Percentiles rank a stretch among this genome's conserved stretches.
These are phyloP conservation scores for Aegotheles bennettii DNA, from an alignment of 2,113 vertebrate species.

Conservation along the genomic window DNA sequence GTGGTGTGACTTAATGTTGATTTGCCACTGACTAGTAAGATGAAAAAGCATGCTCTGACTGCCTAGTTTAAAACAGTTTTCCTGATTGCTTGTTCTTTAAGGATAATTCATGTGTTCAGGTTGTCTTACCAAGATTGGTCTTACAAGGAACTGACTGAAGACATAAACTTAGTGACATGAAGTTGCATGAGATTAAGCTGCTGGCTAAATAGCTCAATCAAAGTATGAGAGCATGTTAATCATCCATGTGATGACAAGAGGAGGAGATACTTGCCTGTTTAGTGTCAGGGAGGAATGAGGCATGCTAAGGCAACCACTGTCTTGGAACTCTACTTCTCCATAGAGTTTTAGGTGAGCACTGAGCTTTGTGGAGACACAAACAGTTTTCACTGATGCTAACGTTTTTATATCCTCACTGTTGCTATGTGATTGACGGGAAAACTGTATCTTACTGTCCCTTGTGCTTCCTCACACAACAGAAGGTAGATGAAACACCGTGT, in stretches of 20 bases:
- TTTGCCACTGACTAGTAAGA: neutral
- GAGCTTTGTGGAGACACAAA: neutral
- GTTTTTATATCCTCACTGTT: neutral
- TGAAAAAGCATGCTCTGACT: neutral
- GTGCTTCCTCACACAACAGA: neutral
- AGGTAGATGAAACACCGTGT: neutral
- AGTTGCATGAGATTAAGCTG: neutral
- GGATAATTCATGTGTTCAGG: neutral
- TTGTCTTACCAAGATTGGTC: neutral
- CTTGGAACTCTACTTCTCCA: neutral
- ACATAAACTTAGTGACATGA: neutral
- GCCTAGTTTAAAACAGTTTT: neutral
- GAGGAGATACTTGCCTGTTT: neutral
- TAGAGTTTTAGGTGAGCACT: neutral
- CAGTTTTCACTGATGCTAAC: neutral
- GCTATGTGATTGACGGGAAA: neutral
- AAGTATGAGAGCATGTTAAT: neutral
- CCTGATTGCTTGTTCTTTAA: neutral
- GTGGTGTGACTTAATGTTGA: neutral
- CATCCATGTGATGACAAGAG: neutral
- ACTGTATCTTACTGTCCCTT: neutral
- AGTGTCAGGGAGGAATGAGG: neutral
- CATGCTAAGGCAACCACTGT: neutral
- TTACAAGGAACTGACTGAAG: neutral
- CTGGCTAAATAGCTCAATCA: neutral